phyloP scores from a whole-genome alignment of 2,113 vertebrate genomes.

The Apodemus sylvaticus region DNA sequence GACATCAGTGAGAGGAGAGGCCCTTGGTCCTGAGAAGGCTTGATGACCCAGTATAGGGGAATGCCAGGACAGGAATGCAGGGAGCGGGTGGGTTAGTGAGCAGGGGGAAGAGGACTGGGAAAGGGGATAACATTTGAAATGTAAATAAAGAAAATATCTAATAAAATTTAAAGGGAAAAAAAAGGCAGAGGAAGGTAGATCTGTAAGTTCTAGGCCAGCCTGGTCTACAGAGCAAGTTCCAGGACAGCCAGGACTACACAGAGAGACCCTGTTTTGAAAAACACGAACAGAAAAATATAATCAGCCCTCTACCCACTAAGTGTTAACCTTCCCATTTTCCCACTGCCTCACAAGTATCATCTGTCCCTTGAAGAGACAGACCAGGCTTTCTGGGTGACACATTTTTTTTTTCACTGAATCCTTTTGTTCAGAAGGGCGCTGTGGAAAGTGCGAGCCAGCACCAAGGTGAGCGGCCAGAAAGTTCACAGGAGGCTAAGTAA shows the following conservation, averaged over 20 bases:
- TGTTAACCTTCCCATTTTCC: background rate
- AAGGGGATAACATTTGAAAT: too few relatives aligned
- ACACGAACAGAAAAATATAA: background rate
- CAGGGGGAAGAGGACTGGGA: too few relatives aligned
- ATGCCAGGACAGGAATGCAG: too few relatives aligned
- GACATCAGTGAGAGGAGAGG: too few relatives aligned
- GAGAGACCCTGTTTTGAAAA: background rate
- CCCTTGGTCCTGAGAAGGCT: too few relatives aligned
- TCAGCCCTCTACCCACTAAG: background rate
- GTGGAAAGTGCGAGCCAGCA: background rate
- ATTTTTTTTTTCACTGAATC: background rate
- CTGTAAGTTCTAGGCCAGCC: background rate
- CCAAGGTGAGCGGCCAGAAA: background rate
- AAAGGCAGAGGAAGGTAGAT: background rate
- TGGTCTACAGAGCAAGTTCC: background rate
- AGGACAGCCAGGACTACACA: background rate
- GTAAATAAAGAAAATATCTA: too few relatives aligned
- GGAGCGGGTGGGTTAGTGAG: too few relatives aligned
- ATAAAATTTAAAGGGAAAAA: too few relatives aligned
- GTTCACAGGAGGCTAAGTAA: background rate
- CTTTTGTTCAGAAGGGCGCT: background rate
- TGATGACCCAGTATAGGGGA: too few relatives aligned
- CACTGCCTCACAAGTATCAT: background rate
- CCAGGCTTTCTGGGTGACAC: background rate
- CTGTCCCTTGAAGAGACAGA: background rate